phyloP scores from a whole-genome alignment of 2,113 vertebrate genomes.

The Melanerpes formicivorus region DNA sequence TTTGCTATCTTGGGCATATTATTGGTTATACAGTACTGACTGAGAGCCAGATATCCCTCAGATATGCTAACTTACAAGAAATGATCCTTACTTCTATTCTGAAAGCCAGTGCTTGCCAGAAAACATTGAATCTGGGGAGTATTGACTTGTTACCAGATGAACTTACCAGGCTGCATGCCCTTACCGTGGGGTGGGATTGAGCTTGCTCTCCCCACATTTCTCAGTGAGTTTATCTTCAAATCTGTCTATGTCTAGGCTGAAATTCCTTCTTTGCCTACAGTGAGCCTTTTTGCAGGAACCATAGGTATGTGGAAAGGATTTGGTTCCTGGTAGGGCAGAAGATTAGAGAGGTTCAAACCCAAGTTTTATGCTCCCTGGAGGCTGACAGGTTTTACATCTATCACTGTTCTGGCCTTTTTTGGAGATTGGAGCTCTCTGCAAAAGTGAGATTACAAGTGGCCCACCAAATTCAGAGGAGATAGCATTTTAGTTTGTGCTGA shows the following conservation, averaged over 20 bases:
- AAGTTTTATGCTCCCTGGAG: not conserved
- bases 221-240: not conserved
- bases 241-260: not conserved
- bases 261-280: not conserved
- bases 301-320: not conserved
- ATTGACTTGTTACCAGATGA: not conserved
- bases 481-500: not conserved
- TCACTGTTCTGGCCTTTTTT: not conserved
- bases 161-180: not conserved
- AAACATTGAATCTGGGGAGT: not conserved
- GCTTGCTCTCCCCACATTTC: not conserved
- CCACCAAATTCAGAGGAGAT: not conserved
- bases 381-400: not conserved
- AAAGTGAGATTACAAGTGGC: not conserved
- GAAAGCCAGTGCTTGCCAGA: not conserved
- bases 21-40: not conserved
- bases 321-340: not conserved
- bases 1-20: not conserved
- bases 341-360: not conserved
- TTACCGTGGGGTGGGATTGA: rapidly evolving
- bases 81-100: not conserved
- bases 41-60: not conserved
- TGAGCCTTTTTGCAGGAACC: not conserved
- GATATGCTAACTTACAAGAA: not conserved
- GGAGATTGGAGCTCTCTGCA: not conserved